Evolutionary conservation across 2,113 vertebrate genomes (phyloP), one percentile per base, ranked within the genome.

Genomic region (Cricetomys ansorgei): DNA sequence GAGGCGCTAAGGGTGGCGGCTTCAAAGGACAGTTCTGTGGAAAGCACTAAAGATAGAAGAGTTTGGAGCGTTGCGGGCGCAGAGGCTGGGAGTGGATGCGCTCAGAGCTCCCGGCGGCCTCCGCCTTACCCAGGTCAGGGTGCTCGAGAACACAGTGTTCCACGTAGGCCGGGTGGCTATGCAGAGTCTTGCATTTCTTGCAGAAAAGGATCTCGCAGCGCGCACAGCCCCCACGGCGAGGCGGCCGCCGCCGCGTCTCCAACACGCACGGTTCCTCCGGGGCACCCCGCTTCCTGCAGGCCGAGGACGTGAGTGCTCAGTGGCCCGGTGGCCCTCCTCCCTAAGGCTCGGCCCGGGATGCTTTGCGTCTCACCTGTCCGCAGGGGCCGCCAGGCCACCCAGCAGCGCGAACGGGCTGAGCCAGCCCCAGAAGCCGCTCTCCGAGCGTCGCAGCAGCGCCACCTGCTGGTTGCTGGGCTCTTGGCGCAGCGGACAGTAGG

Each of bases 191-290:
- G 67, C 98, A 98, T 67, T 96, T 98, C 87, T 97, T 97, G 95
- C 98, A 98, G 65, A 98, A 98, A 23, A 97, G 95, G 67, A 98
- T 94, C 88, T 98, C 97, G 37, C 98, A 98, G 25, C 94, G 94
- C 1, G 92, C 85, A 40, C 98, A 98, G 27, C 64, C 87, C 12
- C 83, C 65, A 6, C 27, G 48, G 21, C 96, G 91, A 1, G 92
- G 83, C 23, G 11, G 92, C 7, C 31, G 67, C 37, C 53, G 87
- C 77, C 31, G 92, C 2, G 86, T 95, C 89, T 98, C 97, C 88
- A 97, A 34, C 37, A 96, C 80, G n/a, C 98, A 98, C 7, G 8
- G 88, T 55, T 97, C 91, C 81, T 97, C 97, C 7, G 80, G 95
- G 5, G 27, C 48, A 76, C 62, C 70, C 48, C 81, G 95, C 81